A percentile compares a stretch with the other conserved stretches of the same genome.
phyloP scores from a whole-genome alignment of 1,140 invertebrate genomes.

The Neodiprion virginianus region DNA sequence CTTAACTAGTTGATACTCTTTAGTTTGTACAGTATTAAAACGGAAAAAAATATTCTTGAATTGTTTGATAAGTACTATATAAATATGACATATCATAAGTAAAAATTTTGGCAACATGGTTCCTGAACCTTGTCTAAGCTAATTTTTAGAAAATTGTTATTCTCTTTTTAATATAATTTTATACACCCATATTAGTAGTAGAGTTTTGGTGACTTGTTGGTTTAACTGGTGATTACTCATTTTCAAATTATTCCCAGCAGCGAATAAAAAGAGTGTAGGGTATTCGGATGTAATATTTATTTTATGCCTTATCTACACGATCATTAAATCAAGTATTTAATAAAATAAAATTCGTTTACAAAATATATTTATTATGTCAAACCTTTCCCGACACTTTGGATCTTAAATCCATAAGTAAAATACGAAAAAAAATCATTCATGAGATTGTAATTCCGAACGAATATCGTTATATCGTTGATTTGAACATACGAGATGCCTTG shows the following conservation, averaged over 20 bases:
- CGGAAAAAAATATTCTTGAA: constrained; percentile 21
- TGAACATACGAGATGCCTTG: too few species aligned
- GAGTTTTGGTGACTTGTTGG: too few species aligned
- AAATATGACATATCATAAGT: background rate
- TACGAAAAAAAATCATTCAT: background rate
- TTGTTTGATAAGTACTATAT: background rate
- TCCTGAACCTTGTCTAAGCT: too few species aligned
- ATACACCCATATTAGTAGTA: too few species aligned
- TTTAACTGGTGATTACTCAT: too few species aligned
- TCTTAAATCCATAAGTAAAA: background rate
- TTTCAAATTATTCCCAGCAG: too few species aligned
- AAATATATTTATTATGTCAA: constrained; percentile 14
- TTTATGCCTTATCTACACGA: constrained; percentile 12
- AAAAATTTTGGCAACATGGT: too few species aligned
- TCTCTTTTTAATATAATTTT: too few species aligned
- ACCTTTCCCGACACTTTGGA: constrained; percentile 5
- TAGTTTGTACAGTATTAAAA: constrained; percentile 22
- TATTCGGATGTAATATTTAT: constrained; percentile 10
- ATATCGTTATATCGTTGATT: too few species aligned
- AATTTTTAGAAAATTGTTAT: too few species aligned
- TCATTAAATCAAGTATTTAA: constrained; percentile 11
- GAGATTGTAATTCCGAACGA: background rate
- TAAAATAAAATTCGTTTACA: constrained; percentile 15
- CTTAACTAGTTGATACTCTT: constrained; percentile 21
- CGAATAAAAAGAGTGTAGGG: background rate